Percentiles rank a stretch among this genome's conserved stretches.
Conservation (phyloP, 2,113 vertebrate genomes). For the Lophura nycthemera region DNA sequence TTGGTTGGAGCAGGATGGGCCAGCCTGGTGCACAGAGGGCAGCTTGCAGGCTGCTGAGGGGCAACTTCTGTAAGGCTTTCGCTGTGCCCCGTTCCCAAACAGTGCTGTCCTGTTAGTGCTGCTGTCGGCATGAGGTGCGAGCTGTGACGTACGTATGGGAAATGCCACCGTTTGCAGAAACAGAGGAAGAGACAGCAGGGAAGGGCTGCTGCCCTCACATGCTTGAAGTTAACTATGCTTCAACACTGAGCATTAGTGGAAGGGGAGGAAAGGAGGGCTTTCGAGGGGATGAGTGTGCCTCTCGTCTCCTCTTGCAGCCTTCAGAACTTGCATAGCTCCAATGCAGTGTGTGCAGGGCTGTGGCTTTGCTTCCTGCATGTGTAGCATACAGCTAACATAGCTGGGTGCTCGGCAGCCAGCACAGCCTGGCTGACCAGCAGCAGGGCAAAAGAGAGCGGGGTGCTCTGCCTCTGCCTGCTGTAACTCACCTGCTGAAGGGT, state of each 20-base stretch:
- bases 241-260: background rate
- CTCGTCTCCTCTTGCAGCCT: background rate
- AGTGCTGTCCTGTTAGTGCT: background rate
- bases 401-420: background rate
- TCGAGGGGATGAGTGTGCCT: background rate
- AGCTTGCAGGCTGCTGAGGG: constrained; percentile 22
- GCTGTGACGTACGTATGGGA: background rate
- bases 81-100: background rate
- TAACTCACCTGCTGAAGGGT: background rate
- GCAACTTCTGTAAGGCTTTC: constrained; percentile 10
- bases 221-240: background rate
- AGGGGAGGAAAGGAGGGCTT: background rate
- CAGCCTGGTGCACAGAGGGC: background rate
- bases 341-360: background rate
- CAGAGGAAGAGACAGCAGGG: background rate
- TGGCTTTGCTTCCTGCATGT: background rate
- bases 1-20: constrained; percentile 18
- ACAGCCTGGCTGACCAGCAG: background rate
- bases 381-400: background rate
- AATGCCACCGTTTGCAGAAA: background rate
- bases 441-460: background rate
- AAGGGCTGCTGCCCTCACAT: background rate
- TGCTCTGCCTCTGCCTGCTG: background rate
- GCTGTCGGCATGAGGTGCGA: background rate
- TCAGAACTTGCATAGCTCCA: background rate